Percentiles rank a stretch among this genome's conserved stretches.
Evolutionary conservation across 2,888 invertebrate species (phyloP).

Genomic region (Glomeris marginata): DNA sequence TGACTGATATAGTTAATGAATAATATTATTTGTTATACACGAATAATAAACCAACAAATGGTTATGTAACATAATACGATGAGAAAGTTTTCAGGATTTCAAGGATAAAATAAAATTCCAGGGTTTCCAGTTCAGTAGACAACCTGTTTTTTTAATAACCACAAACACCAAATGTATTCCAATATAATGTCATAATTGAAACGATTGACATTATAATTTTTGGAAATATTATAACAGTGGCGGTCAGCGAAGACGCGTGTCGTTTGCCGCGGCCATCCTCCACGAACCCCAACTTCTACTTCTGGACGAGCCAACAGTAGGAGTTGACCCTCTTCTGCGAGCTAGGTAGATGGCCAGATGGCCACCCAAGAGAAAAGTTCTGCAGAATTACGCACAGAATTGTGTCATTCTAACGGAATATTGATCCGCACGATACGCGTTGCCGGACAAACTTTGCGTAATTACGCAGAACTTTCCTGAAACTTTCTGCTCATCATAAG

Average conservation of each 20-base stretch:
- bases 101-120: too few relatives aligned
- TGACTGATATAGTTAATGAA: too few relatives aligned
- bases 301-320: slow-evolving; percentile 83
- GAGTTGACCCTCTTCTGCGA: slow-evolving; percentile 67
- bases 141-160: too few relatives aligned
- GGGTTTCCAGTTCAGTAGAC: too few relatives aligned
- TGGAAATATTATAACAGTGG: slow-evolving; percentile 43
- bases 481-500: not conserved
- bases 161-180: slow-evolving; percentile 8
- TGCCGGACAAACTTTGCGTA: not conserved
- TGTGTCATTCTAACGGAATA: too few relatives aligned
- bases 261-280: slow-evolving; percentile 80
- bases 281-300: slow-evolving; percentile 83
- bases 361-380: not conserved
- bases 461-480: not conserved
- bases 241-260: slow-evolving; percentile 77
- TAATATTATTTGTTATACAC: too few relatives aligned
- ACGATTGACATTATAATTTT: not conserved
- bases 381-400: not conserved
- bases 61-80: too few relatives aligned
- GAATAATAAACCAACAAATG: too few relatives aligned
- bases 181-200: not conserved
- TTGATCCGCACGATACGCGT: too few relatives aligned
- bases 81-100: too few relatives aligned
- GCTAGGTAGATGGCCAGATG: not conserved